A percentile compares a stretch with the other conserved stretches of the same genome.
phyloP scores from a whole-genome alignment of 92 coral and sea anemone genomes.

The Palythoa grandiflora region DNA sequence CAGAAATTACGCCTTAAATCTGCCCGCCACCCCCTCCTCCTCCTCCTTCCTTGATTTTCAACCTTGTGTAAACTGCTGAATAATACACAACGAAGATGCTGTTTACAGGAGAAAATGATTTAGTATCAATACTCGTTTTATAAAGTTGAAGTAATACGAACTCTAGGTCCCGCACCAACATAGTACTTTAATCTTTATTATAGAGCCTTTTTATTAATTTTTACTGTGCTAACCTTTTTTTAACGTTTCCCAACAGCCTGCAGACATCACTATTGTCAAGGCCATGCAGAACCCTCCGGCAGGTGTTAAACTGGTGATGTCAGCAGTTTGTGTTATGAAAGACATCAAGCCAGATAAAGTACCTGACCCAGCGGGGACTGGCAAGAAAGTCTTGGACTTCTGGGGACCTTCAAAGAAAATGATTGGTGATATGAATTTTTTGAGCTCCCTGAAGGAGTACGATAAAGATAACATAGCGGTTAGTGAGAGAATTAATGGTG shows the following conservation, averaged over 20 bases:
- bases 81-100: too few relatives aligned
- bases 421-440: slow-evolving; percentile 97
- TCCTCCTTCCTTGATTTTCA: too few relatives aligned
- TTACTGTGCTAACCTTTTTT: not conserved
- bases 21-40: too few relatives aligned
- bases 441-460: slow-evolving; percentile 89
- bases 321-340: slow-evolving; percentile 98
- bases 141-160: too few relatives aligned
- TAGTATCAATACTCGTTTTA: too few relatives aligned
- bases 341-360: slow-evolving; percentile 97
- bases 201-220: too few relatives aligned
- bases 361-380: slow-evolving; percentile 98
- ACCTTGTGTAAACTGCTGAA: too few relatives aligned
- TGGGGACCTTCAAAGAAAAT: slow-evolving; percentile 99
- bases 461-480: slow-evolving; percentile 95
- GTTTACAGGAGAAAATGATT: too few relatives aligned
- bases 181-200: too few relatives aligned
- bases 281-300: slow-evolving; percentile 98
- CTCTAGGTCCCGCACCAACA: too few relatives aligned
- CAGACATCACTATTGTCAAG: slow-evolving; percentile 98
- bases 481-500: slow-evolving; percentile 40
- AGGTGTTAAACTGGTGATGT: slow-evolving; percentile 99
- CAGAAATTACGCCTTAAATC: too few relatives aligned
- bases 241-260: slow-evolving; percentile 71
- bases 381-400: slow-evolving; percentile 95